These are phyloP conservation scores for Drosophila basisetae DNA, from an alignment of 2,888 invertebrate species.

Conservation along the genomic window DNA sequence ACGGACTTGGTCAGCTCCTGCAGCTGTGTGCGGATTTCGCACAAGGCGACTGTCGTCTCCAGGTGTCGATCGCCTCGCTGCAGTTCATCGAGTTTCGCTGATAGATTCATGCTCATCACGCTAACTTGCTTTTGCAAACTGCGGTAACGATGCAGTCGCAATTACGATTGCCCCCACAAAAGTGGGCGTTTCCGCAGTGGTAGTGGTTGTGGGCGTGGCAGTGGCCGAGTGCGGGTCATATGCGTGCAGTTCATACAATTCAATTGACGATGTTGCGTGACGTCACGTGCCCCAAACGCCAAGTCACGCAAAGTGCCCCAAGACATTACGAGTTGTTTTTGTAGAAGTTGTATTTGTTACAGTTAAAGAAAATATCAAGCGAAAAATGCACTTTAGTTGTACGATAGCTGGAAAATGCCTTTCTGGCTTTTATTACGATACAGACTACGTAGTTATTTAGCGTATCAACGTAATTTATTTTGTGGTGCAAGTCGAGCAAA, in stretches of 20 bases:
- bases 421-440: conserved; percentile 59
- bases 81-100: conserved; percentile 97
- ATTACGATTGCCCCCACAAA: conserved; percentile 26
- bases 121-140: conserved; percentile 99
- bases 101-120: conserved; percentile 98
- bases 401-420: conserved; percentile 63
- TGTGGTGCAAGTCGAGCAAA: conserved; percentile 55
- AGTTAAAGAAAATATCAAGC: conserved; percentile 74
- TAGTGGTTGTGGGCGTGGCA: conserved; percentile 27
- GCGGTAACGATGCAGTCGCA: conserved; percentile 63
- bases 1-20: conserved; percentile 97
- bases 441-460: conserved; percentile 67
- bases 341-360: conserved; percentile 47
- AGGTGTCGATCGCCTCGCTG: conserved; percentile 95
- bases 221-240: conserved; percentile 46
- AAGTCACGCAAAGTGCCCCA: conserved; percentile 64
- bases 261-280: conserved; percentile 62
- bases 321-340: conserved; percentile 35
- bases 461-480: conserved; percentile 74
- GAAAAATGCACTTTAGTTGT: conserved; percentile 77
- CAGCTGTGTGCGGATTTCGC: conserved; percentile 96
- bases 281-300: conserved; percentile 59
- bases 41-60: conserved; percentile 96
- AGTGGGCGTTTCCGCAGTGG: conserved; percentile 20
- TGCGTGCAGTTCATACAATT: conserved; percentile 64